Percentiles rank a stretch among this genome's conserved stretches.
These are phyloP conservation scores for Pyrochroa serraticornis DNA, from an alignment of 2,888 invertebrate genomes.

Conservation along the genomic window DNA sequence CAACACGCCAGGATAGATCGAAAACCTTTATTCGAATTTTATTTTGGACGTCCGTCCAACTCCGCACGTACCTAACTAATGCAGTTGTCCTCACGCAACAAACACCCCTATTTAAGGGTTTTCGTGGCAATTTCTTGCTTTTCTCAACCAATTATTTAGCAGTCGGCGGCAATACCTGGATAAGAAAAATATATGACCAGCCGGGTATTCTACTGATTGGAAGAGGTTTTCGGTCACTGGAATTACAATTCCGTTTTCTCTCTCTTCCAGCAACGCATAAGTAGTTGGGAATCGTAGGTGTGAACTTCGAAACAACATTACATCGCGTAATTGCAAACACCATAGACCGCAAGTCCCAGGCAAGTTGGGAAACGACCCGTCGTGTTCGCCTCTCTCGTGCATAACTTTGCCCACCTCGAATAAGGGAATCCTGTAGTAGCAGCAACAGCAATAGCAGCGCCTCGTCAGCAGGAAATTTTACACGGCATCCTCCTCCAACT, in stretches of 20 bases:
- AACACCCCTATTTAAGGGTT: slow-evolving; percentile 4
- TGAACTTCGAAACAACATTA: slow-evolving; percentile 28
- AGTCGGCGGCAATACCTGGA: background rate
- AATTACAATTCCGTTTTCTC: background rate
- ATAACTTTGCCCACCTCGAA: slow-evolving; percentile 13
- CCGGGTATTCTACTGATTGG: background rate
- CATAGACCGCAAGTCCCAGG: slow-evolving; percentile 28
- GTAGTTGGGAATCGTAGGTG: slow-evolving; percentile 17
- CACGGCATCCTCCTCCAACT: slow-evolving; percentile 8
- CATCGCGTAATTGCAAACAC: slow-evolving; percentile 31
- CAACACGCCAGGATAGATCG: slow-evolving; percentile 22
- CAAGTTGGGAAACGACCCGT: slow-evolving; percentile 15
- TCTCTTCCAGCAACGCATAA: background rate
- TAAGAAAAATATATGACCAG: background rate
- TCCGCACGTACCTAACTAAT: no score
- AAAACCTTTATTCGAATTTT: slow-evolving; percentile 9
- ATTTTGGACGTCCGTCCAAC: slow-evolving; percentile 8
- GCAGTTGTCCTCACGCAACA: no score
- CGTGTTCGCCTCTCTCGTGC: slow-evolving; percentile 7
- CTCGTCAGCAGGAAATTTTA: slow-evolving; percentile 19
- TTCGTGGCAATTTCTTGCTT: background rate
- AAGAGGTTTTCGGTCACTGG: background rate
- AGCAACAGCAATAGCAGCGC: slow-evolving; percentile 10
- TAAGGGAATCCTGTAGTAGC: slow-evolving; percentile 13
- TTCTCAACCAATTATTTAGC: background rate